Evolutionary conservation across 1,140 invertebrate species (phyloP).

Genomic region (Zaprionus taronus): DNA sequence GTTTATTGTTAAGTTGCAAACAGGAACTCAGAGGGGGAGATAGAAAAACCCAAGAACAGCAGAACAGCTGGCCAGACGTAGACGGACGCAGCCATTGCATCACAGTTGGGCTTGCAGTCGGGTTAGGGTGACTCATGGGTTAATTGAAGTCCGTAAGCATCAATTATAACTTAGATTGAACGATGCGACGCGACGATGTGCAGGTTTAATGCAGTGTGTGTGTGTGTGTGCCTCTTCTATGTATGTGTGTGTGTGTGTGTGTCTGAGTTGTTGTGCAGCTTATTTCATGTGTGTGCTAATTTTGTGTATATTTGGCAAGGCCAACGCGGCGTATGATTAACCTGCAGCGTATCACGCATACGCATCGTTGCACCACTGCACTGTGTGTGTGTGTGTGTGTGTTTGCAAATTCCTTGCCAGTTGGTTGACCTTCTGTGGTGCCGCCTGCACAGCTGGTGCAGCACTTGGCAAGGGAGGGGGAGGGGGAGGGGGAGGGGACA

Average conservation of each 20-base stretch:
- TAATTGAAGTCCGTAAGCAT: slow-evolving; percentile 50
- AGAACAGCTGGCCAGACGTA: neutral
- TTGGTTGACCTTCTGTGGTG: slow-evolving; percentile 64
- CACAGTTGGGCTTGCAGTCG: slow-evolving; percentile 20
- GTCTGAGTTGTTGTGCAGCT: neutral
- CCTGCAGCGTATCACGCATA: slow-evolving; percentile 55
- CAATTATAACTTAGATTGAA: slow-evolving; percentile 42
- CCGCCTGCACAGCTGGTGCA: slow-evolving; percentile 40
- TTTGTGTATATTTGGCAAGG: slow-evolving; percentile 56
- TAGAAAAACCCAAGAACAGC: slow-evolving; percentile 42
- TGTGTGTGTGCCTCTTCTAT: neutral
- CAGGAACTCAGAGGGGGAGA: slow-evolving; percentile 44
- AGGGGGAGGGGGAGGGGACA: too few relatives aligned
- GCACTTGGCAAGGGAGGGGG: neutral
- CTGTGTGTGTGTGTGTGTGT: neutral
- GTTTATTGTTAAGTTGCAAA: slow-evolving; percentile 1
- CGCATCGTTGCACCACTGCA: slow-evolving; percentile 42
- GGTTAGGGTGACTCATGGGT: slow-evolving; percentile 36
- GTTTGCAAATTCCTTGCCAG: slow-evolving; percentile 67
- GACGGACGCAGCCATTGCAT: slow-evolving; percentile 33
- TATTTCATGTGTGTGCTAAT: slow-evolving; percentile 70
- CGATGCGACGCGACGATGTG: neutral
- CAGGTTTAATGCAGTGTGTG: neutral
- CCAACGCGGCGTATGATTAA: slow-evolving; percentile 65
- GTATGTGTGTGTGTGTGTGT: neutral